phyloP scores from a whole-genome alignment of 1,140 invertebrate genomes.

The Semibalanus balanoides region DNA sequence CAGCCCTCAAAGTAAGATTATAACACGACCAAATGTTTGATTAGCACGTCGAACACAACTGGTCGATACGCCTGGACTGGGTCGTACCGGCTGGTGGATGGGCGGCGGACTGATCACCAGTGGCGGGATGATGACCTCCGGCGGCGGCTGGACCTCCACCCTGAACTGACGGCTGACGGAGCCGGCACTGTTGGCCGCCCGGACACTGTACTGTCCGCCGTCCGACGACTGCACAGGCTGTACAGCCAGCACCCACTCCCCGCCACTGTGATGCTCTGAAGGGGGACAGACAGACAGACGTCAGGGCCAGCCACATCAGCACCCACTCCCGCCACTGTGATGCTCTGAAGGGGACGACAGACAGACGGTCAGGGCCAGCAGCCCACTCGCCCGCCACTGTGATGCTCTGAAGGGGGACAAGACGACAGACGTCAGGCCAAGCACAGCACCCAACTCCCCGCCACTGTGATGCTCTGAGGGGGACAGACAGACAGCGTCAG shows the following conservation, averaged over 20 bases:
- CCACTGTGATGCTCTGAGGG: no score
- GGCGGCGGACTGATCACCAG: no score
- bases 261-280: constrained; percentile 18
- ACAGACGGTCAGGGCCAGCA: constrained; percentile 10
- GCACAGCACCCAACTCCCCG: no score
- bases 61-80: no score
- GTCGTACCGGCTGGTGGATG: neutral
- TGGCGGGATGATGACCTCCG: neutral
- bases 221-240: constrained; percentile 5
- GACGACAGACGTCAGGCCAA: no score
- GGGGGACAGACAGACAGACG: neutral
- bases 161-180: constrained; percentile 10
- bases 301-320: no score
- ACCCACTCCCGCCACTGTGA: no score
- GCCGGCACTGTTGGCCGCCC: constrained; percentile 11
- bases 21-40: no score
- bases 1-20: no score
- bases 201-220: constrained; percentile 12
- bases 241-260: constrained; percentile 17
- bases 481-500: no score
- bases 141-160: constrained; percentile 13
- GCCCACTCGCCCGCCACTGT: constrained; percentile 21
- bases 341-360: no score
- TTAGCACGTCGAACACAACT: no score
- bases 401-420: constrained; percentile 12